These are phyloP conservation scores for Trialeurodes vaporariorum DNA, from an alignment of 1,140 invertebrate species.

Conservation along the genomic window DNA sequence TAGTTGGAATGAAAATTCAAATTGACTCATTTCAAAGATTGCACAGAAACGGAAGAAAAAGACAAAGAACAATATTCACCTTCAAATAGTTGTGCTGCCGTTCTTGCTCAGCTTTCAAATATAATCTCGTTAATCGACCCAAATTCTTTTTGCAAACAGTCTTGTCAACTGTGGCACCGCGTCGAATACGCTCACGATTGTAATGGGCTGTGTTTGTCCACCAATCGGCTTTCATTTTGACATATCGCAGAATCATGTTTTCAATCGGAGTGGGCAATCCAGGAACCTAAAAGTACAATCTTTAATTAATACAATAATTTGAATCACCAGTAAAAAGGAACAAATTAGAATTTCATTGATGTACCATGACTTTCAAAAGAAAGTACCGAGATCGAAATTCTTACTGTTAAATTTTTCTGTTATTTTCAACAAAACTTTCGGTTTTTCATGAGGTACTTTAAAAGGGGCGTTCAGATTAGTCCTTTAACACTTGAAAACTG, in stretches of 20 bases:
- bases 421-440: too few species aligned
- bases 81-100: conserved; percentile 98
- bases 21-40: too few species aligned
- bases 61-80: conserved; percentile 29
- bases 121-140: conserved; percentile 87
- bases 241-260: conserved; percentile 99
- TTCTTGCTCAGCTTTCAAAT: conserved; percentile 98
- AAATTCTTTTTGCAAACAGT: conserved; percentile 99
- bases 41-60: too few species aligned
- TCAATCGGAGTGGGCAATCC: conserved; percentile 98
- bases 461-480: too few species aligned
- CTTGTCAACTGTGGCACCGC: conserved; percentile 94
- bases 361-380: too few species aligned
- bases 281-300: conserved; percentile 54
- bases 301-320: not conserved
- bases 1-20: too few species aligned
- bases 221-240: conserved; percentile 99
- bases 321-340: not conserved
- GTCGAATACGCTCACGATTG: conserved; percentile 89
- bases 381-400: too few species aligned
- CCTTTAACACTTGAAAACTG: too few species aligned
- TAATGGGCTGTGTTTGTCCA: conserved; percentile 99
- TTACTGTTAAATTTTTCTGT: too few species aligned
- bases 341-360: conserved; percentile 3
- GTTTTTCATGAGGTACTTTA: too few species aligned